phyloP scores from a whole-genome alignment of 2,113 vertebrate species.

The Thryonomys swinderianus region DNA sequence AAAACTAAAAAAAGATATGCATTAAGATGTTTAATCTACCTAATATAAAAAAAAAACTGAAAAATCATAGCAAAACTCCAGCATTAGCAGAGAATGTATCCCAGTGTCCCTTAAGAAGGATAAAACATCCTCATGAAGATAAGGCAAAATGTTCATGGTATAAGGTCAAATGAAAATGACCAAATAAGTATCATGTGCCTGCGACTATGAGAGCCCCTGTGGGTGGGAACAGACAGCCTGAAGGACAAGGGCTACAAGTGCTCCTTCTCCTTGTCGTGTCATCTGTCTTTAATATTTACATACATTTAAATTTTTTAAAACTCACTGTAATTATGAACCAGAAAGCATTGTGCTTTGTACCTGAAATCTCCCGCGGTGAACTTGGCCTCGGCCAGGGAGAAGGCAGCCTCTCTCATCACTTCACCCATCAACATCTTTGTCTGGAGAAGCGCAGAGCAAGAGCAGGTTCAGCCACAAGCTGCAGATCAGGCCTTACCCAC shows the following conservation, averaged over 20 bases:
- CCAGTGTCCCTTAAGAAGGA: not conserved
- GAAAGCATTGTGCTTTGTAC: constrained; percentile 83
- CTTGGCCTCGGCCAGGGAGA: constrained; percentile 98
- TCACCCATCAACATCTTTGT: constrained; percentile 99
- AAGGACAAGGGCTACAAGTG: not conserved
- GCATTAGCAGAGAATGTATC: not conserved
- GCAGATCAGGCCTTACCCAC: not conserved
- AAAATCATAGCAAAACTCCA: constrained; percentile 15
- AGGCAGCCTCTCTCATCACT: constrained; percentile 99
- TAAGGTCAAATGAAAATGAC: not conserved
- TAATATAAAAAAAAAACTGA: constrained; percentile 9
- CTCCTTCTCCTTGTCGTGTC: not conserved
- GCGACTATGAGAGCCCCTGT: not conserved
- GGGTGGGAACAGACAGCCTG: not conserved
- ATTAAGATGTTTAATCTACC: constrained; percentile 10
- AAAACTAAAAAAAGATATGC: not conserved
- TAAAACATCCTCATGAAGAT: not conserved
- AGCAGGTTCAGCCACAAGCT: not conserved
- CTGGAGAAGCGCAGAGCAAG: constrained; percentile 83
- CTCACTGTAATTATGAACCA: constrained; percentile 36
- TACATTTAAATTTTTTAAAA: not conserved
- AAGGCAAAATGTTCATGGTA: not conserved
- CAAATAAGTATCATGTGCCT: not conserved
- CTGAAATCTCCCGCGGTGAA: constrained; percentile 99
- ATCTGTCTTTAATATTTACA: not conserved